Evolutionary conservation across 2,888 invertebrate species (phyloP), one percentile per base, ranked within the genome.

Genomic region (Amblyjoppa fuscipennis): DNA sequence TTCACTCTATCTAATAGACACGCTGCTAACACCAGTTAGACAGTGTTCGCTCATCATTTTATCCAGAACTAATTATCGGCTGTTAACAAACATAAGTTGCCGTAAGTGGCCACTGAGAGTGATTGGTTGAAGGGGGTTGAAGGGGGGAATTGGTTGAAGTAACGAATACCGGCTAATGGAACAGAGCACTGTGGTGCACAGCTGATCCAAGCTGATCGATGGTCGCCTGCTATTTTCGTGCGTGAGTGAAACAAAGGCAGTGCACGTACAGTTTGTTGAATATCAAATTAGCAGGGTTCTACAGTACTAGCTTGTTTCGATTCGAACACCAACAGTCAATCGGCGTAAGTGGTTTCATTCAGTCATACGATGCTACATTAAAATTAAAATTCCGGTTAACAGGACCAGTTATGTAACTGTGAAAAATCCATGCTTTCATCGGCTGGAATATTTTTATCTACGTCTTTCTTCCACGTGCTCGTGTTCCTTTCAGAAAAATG

Each of bases 401-500:
- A 16, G 16, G 4, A 49, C 3, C 3, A 28, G 11, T 59, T 59
- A 59, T 11, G 20, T 69, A 45, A 69, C 69, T 28, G 45, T 5
- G 16, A 49, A 49, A 16, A 49, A 49, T 49, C 13, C 45, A 49
- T 49, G 45, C 16, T 49, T 49, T 49, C 45, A 5, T 13, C 16
- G 45, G 45, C 4, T 49, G 45, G 45, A 49, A 16, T 16, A 49
- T 49, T 49, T 16, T 16, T 49, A 16, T 49, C 45, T 13, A 41
- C 9, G 45, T 56, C 4, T 68, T 73, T 59, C 71, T 56, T 66
- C 51, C 11, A 49, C 16, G 16, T 3, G 16, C 16, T 56, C 2
- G 1, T 16, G 20, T 51, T 61, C 78, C 45, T 85, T 88, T 77
- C 73, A 90, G 85, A 90, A 82, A 51, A 51, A 93, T 93, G 93